Evolutionary conservation across 2,888 invertebrate genomes (phyloP), one percentile per base, ranked within the genome.

Genomic region (Eustalomyia histrio): DNA sequence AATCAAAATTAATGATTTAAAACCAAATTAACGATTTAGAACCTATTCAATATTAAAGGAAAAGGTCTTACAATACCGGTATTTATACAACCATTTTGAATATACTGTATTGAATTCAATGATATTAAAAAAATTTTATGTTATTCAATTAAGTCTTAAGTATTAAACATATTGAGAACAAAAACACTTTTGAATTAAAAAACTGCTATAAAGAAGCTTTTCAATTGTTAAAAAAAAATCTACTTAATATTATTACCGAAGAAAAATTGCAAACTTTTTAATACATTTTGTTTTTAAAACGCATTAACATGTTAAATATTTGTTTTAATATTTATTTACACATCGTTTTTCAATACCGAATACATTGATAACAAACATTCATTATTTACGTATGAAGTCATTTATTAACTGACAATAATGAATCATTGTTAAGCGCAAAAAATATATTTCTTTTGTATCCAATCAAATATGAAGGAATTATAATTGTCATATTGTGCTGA

Each of bases 251-350:
- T 39, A 39, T 39, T 29, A 29, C 29, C 1, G 1, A 29, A 6
- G 29, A 29, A 29, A 29, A 29, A 29, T 29, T 29, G 29, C 29
- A 29, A 29, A 21, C 4, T 29, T 29, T 29, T 29, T 29, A 6
- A 29, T 1, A 29, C 7, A 6, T 29, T 29, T 29, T n/a, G n/a
- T n/a, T 29, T 39, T 39, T 4, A n/a, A 47, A 43, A 43, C 5
- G 50, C 17, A 18, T 64, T 64, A 52, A 52, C 6, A 17, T 64
- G 16, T 63, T 50, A 24, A 47, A 50, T 29, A 24, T 50, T 63
- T 50, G 47, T n/a, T 16, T 63, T 50, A 29, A 29, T 33, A 64
- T 16, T n/a, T 61, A 64, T 52, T 64, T 52, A 18, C 52, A 52
- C 64, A 52, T 29, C 16, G 24, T 47, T 47, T 47, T n/a, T n/a